Conservation (phyloP, 1,140 invertebrate genomes). For the Proales similis region DNA sequence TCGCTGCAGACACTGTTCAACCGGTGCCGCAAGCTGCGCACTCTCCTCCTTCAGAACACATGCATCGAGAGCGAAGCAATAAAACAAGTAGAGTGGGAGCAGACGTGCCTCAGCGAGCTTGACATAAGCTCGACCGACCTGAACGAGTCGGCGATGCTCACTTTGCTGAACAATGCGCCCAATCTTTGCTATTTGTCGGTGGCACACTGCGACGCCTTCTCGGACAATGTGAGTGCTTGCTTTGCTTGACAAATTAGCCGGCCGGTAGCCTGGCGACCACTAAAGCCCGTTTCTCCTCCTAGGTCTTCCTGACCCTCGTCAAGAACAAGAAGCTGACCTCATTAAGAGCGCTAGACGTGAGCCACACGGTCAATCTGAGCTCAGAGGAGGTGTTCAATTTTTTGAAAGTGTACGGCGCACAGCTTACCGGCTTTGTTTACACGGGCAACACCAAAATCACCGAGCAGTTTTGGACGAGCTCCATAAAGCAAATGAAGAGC, state of each 20-base stretch:
- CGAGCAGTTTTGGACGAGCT: constrained; percentile 88
- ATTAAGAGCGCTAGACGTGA: constrained; percentile 80
- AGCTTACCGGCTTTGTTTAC: constrained; percentile 75
- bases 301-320: constrained; percentile 77
- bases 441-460: constrained; percentile 95
- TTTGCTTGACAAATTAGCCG: neutral
- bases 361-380: constrained; percentile 84
- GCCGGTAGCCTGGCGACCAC: neutral
- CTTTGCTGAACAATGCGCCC: constrained; percentile 79
- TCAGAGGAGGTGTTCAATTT: constrained; percentile 87
- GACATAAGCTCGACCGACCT: constrained; percentile 94
- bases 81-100: constrained; percentile 94
- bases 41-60: constrained; percentile 89
- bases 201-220: constrained; percentile 92
- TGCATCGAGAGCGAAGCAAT: constrained; percentile 80
- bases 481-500: constrained; percentile 78
- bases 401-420: constrained; percentile 74
- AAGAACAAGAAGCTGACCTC: constrained; percentile 76
- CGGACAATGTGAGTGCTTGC: constrained; percentile 64
- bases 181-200: constrained; percentile 80
- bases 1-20: constrained; percentile 88
- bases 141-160: constrained; percentile 81
- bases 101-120: constrained; percentile 81
- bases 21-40: constrained; percentile 80
- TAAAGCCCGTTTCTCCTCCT: neutral